Evolutionary conservation across 1,140 invertebrate species (phyloP), one percentile per base, ranked within the genome.

Genomic region (Drosophila setifemur): DNA sequence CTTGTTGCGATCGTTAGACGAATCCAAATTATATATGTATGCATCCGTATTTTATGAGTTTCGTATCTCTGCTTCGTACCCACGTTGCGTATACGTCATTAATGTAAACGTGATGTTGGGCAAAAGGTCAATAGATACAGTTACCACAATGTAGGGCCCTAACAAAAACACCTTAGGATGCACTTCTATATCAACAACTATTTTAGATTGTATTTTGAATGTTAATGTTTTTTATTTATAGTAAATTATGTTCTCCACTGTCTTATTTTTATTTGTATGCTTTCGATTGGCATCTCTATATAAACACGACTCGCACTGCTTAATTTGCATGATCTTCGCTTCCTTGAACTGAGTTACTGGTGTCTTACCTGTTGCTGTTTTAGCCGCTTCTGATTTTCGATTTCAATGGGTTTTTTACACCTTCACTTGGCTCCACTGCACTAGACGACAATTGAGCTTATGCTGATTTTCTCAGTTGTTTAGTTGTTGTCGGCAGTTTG

Each of bases 31-130:
- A 40, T 49, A 12, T 29, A 64, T 40, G 25, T 23, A n/a, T 23
- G 31, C 25, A 63, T 57, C 18, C 55, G 23, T n/a, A 7, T 45
- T 47, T 52, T 61, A 69, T 52, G 69, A 52, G 44, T 48, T 40
- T 40, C 25, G 1, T n/a, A n/a, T n/a, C n/a, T n/a, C n/a, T n/a
- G n/a, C n/a, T n/a, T 8, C 11, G 1, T 33, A 43, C 31, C 29
- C 44, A 73, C 61, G 19, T 42, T 73, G 74, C 75, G 75, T 78
- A 73, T 78, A 79, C 74, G 75, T 79, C 74, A 78, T 68, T 21
- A 21, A 8, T n/a, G 11, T 16, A 11, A n/a, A 1, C 9, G 25
- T 35, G n/a, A 21, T n/a, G 19, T 19, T 1, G 8, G 4, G 21
- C 21, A 9, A 39, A 39, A 28, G 25, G 31, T 64, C 23, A 47